Percentiles rank a stretch among this genome's conserved stretches.
phyloP scores from a whole-genome alignment of 2,113 vertebrate genomes.

The Triplophysa rosa region DNA sequence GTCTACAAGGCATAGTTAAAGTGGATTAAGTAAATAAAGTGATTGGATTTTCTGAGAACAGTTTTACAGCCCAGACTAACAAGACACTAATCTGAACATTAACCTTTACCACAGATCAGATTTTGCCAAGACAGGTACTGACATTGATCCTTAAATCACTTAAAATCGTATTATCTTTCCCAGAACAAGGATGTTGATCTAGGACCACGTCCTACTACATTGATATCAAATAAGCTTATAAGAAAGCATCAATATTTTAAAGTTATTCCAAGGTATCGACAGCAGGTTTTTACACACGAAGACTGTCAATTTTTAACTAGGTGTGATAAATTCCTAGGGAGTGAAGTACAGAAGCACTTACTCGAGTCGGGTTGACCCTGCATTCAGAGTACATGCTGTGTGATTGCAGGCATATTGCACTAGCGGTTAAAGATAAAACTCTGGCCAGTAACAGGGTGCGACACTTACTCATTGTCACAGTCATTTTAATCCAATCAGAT shows the following conservation, averaged over 20 bases:
- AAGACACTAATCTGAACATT: not conserved
- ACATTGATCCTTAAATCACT: too few relatives aligned
- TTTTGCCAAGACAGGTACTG: too few relatives aligned
- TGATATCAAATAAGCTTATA: too few relatives aligned
- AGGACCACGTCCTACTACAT: too few relatives aligned
- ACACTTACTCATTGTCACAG: slow-evolving; percentile 15
- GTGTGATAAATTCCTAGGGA: not conserved
- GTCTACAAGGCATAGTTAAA: not conserved
- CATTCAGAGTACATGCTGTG: not conserved
- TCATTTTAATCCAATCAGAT: too few relatives aligned
- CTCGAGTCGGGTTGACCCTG: not conserved
- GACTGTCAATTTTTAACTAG: slow-evolving; percentile 45
- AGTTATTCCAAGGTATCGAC: not conserved
- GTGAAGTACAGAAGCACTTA: not conserved
- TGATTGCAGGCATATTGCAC: slow-evolving; percentile 17
- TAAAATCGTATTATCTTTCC: too few relatives aligned
- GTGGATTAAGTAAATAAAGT: not conserved
- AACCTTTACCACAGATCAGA: slow-evolving; percentile 8
- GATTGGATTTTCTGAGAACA: slow-evolving; percentile 14
- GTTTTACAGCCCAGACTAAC: not conserved
- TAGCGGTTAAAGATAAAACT: slow-evolving; percentile 34
- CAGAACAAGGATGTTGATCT: too few relatives aligned
- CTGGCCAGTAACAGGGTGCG: not conserved
- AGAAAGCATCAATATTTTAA: too few relatives aligned
- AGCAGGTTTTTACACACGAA: slow-evolving; percentile 11